Evolutionary conservation across 1,140 invertebrate species (phyloP).

Genomic region (Charaxes varanes): DNA sequence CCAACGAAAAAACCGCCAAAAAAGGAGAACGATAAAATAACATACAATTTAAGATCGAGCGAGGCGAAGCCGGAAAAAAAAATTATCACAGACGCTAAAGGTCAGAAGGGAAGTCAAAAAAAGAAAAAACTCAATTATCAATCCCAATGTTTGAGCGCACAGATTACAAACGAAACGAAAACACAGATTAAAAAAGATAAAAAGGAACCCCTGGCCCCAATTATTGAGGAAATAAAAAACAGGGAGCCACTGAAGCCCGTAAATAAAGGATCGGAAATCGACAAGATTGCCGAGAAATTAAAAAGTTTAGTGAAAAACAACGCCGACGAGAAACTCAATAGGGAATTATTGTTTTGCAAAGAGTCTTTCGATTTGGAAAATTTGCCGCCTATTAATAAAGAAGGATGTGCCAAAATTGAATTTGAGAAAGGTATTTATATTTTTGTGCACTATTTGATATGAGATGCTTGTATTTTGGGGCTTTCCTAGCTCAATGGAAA

Average conservation of each 20-base stretch:
- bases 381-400: neutral
- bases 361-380: constrained; percentile 42
- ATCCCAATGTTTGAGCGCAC: neutral
- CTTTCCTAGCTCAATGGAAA: no score
- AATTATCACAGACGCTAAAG: constrained; percentile 35
- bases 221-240: constrained; percentile 55
- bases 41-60: constrained; percentile 54
- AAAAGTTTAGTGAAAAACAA: constrained; percentile 47
- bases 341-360: constrained; percentile 51
- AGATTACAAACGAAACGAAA: constrained; percentile 11
- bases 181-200: constrained; percentile 29
- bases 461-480: no score
- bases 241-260: constrained; percentile 52
- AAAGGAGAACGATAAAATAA: constrained; percentile 37
- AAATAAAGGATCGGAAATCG: constrained; percentile 50
- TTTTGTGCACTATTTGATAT: no score
- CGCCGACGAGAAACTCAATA: constrained; percentile 43
- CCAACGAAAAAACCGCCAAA: constrained; percentile 20
- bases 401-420: neutral
- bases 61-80: constrained; percentile 53
- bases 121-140: constrained; percentile 14
- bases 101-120: constrained; percentile 28
- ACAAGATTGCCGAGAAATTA: constrained; percentile 65
- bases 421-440: no score
- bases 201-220: constrained; percentile 55